Conservation (phyloP, 2,888 invertebrate genomes). For the Drosophila affinis region DNA sequence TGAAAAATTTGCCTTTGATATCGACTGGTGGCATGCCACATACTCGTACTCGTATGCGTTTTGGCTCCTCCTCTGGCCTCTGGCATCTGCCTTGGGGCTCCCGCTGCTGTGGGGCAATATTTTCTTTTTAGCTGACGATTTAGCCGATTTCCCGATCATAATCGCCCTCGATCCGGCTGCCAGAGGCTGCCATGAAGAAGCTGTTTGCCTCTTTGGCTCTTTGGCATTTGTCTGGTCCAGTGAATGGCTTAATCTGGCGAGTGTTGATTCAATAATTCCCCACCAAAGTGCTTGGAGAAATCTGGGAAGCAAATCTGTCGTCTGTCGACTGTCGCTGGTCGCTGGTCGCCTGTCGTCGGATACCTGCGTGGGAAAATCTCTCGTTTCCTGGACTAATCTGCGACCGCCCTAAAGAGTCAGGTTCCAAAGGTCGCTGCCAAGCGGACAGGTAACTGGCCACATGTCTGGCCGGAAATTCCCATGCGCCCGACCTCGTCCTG, state of each 20-base stretch:
- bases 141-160: slow-evolving; percentile 69
- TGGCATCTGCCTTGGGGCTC: slow-evolving; percentile 18
- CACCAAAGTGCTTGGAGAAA: slow-evolving; percentile 33
- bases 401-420: slow-evolving; percentile 32
- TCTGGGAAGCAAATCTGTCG: slow-evolving; percentile 1
- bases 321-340: too few species aligned
- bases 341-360: background rate
- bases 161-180: slow-evolving; percentile 54
- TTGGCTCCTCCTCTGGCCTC: slow-evolving; percentile 10
- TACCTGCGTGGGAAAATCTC: slow-evolving; percentile 71
- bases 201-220: slow-evolving; percentile 46
- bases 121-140: slow-evolving; percentile 69
- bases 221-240: slow-evolving; percentile 21
- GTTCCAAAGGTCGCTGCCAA: background rate
- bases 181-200: slow-evolving; percentile 40
- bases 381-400: slow-evolving; percentile 40
- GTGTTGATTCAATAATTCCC: slow-evolving; percentile 38
- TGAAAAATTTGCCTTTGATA: slow-evolving; percentile 76
- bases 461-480: slow-evolving; percentile 74
- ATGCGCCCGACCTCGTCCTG: slow-evolving; percentile 20
- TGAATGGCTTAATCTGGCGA: slow-evolving; percentile 51
- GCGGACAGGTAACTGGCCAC: slow-evolving; percentile 66
- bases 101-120: slow-evolving; percentile 49
- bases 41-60: background rate
- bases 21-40: slow-evolving; percentile 32